Percentiles rank a stretch among this genome's conserved stretches.
Conservation (phyloP, 2,888 invertebrate genomes). For the Apamea crenata region DNA sequence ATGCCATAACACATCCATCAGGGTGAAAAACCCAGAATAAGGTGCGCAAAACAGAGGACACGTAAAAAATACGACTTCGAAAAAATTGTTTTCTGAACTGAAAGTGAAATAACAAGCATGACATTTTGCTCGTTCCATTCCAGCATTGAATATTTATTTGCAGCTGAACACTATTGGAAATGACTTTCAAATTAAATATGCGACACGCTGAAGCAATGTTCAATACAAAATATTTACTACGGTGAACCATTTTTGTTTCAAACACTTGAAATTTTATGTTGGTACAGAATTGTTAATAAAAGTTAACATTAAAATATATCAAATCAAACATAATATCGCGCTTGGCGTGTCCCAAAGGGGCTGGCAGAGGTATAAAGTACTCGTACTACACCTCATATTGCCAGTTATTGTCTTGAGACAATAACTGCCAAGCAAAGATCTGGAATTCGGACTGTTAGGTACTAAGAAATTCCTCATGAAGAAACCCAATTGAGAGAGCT, state of each 20-base stretch:
- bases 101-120: neutral
- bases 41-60: neutral
- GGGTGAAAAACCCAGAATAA: neutral
- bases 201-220: conserved; percentile 13
- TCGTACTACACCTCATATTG: no score
- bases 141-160: conserved; percentile 42
- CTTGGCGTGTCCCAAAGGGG: no score
- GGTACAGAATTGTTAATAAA: neutral
- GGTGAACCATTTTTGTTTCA: neutral
- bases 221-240: conserved; percentile 11
- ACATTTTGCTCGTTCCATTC: conserved; percentile 13
- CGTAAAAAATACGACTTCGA: neutral
- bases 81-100: neutral
- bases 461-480: no score
- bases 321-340: neutral
- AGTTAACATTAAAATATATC: neutral
- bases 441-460: no score
- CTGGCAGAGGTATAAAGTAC: neutral
- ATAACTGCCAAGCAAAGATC: no score
- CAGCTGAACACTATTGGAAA: conserved; percentile 31
- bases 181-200: conserved; percentile 42
- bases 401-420: no score
- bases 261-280: conserved; percentile 8
- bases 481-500: no score
- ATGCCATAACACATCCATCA: no score